A percentile compares a stretch with the other conserved stretches of the same genome.
Evolutionary conservation across 2,888 invertebrate species (phyloP).

Genomic region (Dugesia japonica): DNA sequence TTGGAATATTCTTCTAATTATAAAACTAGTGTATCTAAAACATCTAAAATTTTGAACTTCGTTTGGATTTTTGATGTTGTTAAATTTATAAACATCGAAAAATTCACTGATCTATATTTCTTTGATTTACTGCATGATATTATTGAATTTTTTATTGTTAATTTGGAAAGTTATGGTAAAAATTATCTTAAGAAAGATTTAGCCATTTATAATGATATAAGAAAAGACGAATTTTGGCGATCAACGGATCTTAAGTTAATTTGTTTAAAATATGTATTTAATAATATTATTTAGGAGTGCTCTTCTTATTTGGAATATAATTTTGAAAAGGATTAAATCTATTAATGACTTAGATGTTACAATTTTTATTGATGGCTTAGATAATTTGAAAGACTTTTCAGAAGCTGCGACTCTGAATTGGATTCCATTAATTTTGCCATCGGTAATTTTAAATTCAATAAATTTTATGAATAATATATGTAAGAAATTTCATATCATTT

Average conservation of each 20-base stretch:
- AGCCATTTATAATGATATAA: background rate
- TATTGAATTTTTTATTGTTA: background rate
- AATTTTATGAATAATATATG: too few relatives aligned
- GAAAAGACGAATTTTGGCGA: background rate
- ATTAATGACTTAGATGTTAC: background rate
- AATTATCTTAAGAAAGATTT: background rate
- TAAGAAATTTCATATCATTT: background rate
- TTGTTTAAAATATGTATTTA: too few relatives aligned
- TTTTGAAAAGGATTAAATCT: background rate
- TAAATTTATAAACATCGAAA: background rate
- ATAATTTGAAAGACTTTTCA: background rate
- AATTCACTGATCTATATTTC: background rate
- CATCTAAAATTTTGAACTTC: background rate
- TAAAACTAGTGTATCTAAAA: background rate
- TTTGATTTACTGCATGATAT: background rate
- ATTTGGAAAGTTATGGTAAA: background rate
- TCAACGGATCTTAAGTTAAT: background rate
- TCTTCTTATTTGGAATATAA: background rate
- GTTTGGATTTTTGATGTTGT: slow-evolving; percentile 3
- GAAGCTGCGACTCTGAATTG: background rate
- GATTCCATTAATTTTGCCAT: background rate
- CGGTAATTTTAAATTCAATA: too few relatives aligned
- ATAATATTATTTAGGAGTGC: too few relatives aligned
- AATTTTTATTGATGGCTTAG: background rate
- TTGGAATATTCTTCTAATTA: background rate